Evolutionary conservation across 2,797 vertebrate species (phyloP), one percentile per base, ranked within the genome.

Genomic region (Acestrorhynchus altus): DNA sequence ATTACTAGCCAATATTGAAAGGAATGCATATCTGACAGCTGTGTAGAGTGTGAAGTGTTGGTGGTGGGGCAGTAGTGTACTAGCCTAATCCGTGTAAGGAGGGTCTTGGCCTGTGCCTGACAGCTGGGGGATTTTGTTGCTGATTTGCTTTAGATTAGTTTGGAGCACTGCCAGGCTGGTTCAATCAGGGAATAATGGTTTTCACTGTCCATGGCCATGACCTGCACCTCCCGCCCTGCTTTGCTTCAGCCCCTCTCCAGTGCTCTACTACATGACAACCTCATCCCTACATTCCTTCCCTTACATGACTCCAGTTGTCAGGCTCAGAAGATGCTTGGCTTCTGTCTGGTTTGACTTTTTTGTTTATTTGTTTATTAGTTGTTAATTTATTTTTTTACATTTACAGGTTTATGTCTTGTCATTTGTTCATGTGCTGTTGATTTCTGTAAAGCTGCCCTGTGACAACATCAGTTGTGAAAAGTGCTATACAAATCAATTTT

Each of bases 151-250:
- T 80, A 82, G 83, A 87, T 87, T 81, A 84, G 79, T 82, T 74
- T 85, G 81, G 89, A 92, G 78, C 77, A 79, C 61, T 78, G 91
- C 90, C 90, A 89, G 89, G 86, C 76, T 60, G 86, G 85, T 90
- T 90, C 88, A 92, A 89, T 92, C 88, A 89, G 83, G 86, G 68
- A 85, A 85, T 88, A 88, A 89, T 89, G 86, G 83, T 81, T 81
- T 84, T 89, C 83, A 80, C 85, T 82, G 80, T 79, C 87, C 85
- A 85, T 87, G 85, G 85, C 83, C 81, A 85, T 67, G 56, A 59
- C 78, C 82, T 72, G 73, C 77, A 46, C 68, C 64, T 61, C 39
- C 60, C 31, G 60, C 57, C 66, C 66, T 35, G 26, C 44, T 64
- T 35, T 72, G 22, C 35, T 35, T 73, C n/a, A 16, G 24, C 54